Conservation (phyloP, 92 coral and sea anemone genomes). For the Parazoanthus darwini region DNA sequence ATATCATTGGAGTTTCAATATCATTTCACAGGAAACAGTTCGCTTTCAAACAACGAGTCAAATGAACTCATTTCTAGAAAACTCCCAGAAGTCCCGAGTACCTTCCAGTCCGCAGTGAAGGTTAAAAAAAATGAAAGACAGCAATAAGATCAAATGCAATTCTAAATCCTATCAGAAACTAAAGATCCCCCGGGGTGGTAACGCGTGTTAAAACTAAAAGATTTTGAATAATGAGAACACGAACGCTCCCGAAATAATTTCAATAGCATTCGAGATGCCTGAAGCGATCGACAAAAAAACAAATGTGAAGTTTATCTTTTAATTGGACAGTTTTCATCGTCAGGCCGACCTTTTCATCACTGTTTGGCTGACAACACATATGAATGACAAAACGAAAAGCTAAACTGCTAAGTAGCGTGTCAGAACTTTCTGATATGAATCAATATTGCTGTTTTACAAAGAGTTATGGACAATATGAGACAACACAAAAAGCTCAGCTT, state of each 20-base stretch:
- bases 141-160: constrained; percentile 1
- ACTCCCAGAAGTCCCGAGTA: not conserved
- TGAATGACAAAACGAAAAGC: not conserved
- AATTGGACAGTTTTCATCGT: not conserved
- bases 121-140: not conserved
- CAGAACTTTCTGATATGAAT: not conserved
- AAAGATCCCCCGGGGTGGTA: not conserved
- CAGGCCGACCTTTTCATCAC: not conserved
- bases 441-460: not conserved
- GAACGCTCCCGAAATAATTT: not conserved
- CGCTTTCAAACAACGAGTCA: not conserved
- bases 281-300: constrained; percentile 12
- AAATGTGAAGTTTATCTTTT: not conserved
- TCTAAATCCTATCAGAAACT: constrained; percentile 8
- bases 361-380: not conserved
- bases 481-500: not conserved
- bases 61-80: not conserved
- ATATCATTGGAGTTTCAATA: not conserved
- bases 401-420: not conserved
- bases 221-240: not conserved
- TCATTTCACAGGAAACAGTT: not conserved
- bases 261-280: not conserved
- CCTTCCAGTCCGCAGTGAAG: not conserved
- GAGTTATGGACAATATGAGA: not conserved
- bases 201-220: not conserved